Conservation (phyloP, 37 sponge, comb jelly and placozoan species). For the Haliclona indistincta region DNA sequence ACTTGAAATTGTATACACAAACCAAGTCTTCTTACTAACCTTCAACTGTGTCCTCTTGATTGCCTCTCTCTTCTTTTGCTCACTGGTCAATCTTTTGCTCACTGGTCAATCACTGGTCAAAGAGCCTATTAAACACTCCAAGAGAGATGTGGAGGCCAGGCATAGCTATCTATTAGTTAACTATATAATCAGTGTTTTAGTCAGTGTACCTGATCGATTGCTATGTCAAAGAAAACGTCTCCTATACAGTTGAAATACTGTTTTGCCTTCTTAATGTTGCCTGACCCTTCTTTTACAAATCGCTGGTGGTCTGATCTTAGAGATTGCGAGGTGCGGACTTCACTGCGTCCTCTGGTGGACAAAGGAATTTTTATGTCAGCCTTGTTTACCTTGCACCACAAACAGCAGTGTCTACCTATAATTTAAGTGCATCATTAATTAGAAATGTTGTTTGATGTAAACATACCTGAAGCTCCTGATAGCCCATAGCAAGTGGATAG, state of each 20-base stretch:
- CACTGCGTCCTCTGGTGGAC: not conserved
- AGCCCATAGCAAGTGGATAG: constrained; percentile 24
- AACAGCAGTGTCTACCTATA: constrained; percentile 34
- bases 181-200: too few species aligned
- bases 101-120: too few species aligned
- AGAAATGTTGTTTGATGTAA: not conserved
- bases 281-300: not conserved
- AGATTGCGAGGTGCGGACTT: not conserved
- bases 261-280: constrained; percentile 25
- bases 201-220: too few species aligned
- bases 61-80: too few species aligned
- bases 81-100: too few species aligned
- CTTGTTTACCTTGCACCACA: constrained; percentile 25
- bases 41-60: too few species aligned
- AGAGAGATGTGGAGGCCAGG: too few species aligned
- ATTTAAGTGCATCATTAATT: not conserved
- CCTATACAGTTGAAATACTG: constrained; percentile 29
- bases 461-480: constrained; percentile 36
- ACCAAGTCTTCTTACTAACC: too few species aligned
- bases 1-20: too few species aligned
- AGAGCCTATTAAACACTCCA: too few species aligned
- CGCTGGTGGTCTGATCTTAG: not conserved
- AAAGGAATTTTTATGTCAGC: not conserved
- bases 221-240: constrained; percentile 10
- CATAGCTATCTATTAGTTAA: too few species aligned